Conservation (phyloP, 1,140 invertebrate species). For the Eufriesea mexicana region DNA sequence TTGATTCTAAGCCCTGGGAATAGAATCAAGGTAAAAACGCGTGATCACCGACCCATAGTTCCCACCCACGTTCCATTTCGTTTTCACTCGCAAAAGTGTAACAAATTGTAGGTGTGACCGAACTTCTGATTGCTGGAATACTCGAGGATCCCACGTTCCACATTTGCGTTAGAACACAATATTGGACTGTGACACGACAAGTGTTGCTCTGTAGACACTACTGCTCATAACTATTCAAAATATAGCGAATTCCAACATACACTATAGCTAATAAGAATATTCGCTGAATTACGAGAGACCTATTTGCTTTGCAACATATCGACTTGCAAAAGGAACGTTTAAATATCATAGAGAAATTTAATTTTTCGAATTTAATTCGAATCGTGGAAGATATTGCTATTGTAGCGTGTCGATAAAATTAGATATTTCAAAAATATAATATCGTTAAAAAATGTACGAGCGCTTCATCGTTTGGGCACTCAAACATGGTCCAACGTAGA, state of each 20-base stretch:
- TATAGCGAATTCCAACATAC: neutral
- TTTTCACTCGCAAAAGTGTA: slow-evolving; percentile 7
- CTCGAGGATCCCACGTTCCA: neutral
- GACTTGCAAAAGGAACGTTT: too few species aligned
- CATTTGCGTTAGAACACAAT: neutral
- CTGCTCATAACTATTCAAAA: neutral
- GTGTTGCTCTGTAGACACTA: neutral
- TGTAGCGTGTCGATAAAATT: too few species aligned
- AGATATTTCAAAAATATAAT: too few species aligned
- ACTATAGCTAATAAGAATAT: too few species aligned
- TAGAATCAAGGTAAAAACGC: slow-evolving; percentile 6
- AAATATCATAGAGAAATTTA: too few species aligned
- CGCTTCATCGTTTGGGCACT: too few species aligned
- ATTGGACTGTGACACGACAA: neutral
- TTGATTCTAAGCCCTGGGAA: neutral
- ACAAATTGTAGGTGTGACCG: slow-evolving; percentile 16
- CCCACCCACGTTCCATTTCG: slow-evolving; percentile 16
- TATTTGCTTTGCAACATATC: too few species aligned
- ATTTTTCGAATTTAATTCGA: too few species aligned
- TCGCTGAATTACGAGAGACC: too few species aligned
- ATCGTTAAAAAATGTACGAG: too few species aligned
- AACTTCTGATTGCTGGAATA: neutral
- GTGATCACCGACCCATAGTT: slow-evolving; percentile 12
- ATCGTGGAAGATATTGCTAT: too few species aligned
- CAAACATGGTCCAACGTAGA: too few species aligned